Conservation (phyloP, 2,113 vertebrate genomes). For the Fulica atra region DNA sequence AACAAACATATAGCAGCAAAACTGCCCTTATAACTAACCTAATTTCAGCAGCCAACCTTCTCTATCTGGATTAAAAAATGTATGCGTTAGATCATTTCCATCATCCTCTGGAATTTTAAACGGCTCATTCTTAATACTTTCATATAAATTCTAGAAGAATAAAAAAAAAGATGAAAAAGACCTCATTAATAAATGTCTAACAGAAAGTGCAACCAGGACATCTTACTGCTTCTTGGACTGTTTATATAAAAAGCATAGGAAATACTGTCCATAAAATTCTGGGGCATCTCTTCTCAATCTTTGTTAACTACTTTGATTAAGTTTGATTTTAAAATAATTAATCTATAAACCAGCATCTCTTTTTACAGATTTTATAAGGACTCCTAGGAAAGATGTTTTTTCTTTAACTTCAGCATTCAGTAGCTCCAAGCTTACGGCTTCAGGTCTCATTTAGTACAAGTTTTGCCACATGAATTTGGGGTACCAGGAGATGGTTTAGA, state of each 20-base stretch:
- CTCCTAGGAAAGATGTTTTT: not conserved
- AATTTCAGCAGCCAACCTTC: constrained; percentile 98
- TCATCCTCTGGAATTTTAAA: constrained; percentile 99
- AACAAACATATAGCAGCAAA: not conserved
- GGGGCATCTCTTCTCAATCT: not conserved
- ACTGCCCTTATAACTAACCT: constrained; percentile 78
- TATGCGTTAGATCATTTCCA: constrained; percentile 96
- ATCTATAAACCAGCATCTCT: not conserved
- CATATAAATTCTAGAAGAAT: constrained; percentile 90
- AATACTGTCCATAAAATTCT: not conserved
- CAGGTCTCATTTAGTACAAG: not conserved
- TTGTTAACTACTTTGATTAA: not conserved
- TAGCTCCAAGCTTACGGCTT: not conserved
- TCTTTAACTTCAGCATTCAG: not conserved
- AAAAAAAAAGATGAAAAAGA: not conserved
- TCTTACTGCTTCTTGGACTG: not conserved
- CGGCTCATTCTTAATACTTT: constrained; percentile 99
- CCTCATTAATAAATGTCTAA: not conserved
- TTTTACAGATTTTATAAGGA: not conserved
- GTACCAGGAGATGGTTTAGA: not conserved
- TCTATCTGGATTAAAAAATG: constrained; percentile 98
- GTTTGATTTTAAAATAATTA: not conserved
- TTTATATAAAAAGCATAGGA: not conserved
- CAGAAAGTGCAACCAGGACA: not conserved
- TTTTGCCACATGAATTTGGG: not conserved